phyloP scores from a whole-genome alignment of 2,113 vertebrate genomes.

The Sigmodon hispidus region DNA sequence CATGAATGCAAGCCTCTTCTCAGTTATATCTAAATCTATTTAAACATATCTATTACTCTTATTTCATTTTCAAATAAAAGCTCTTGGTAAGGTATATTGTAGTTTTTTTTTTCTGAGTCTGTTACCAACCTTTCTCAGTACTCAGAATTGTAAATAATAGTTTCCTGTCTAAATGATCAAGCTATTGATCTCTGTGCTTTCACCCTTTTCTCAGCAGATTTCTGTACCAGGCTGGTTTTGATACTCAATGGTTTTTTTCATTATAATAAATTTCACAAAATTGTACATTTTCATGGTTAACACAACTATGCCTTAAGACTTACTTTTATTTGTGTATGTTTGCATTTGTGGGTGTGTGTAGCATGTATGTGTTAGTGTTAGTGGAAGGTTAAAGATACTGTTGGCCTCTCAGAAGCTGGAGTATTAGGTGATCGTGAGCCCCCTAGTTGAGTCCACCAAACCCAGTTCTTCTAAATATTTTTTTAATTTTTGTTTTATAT shows the following conservation, averaged over 20 bases:
- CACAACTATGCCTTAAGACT: neutral
- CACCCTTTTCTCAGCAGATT: neutral
- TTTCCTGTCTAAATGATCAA: neutral
- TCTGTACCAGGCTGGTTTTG: neutral
- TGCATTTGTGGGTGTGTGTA: neutral
- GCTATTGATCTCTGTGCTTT: neutral
- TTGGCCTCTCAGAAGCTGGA: neutral
- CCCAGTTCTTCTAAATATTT: no score
- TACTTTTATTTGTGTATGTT: neutral
- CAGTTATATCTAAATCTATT: neutral
- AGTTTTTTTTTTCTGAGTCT: neutral
- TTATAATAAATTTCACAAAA: neutral
- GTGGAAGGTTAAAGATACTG: accelerated
- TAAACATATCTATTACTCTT: neutral
- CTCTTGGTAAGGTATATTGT: neutral
- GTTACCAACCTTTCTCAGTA: neutral
- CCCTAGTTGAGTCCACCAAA: neutral
- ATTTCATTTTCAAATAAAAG: constrained; percentile 19
- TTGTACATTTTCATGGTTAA: neutral
- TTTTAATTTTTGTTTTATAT: neutral
- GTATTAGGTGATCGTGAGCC: neutral
- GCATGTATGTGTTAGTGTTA: no score
- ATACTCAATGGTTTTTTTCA: neutral
- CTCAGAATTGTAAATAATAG: neutral
- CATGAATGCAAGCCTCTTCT: neutral